These are phyloP conservation scores for Ameiurus melas DNA, from an alignment of 2,113 vertebrate genomes.

Conservation along the genomic window DNA sequence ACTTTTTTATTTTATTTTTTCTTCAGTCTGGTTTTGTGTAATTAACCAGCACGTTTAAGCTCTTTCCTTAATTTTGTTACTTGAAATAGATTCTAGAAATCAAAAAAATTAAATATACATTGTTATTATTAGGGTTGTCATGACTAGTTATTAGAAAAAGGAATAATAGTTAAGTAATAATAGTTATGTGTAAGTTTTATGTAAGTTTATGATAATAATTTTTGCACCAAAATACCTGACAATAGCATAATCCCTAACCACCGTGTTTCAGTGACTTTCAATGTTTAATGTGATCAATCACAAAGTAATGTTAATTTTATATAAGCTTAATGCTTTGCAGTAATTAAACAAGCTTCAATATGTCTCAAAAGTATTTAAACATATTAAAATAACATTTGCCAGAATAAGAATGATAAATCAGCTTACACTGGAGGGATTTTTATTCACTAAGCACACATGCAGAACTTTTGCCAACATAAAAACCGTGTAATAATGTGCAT, in stretches of 20 bases:
- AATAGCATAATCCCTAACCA: not conserved
- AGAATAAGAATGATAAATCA: not conserved
- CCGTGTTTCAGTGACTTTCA: not conserved
- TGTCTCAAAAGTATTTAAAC: not conserved
- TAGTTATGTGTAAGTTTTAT: no score
- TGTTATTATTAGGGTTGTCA: not conserved
- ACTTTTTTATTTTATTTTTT: not conserved
- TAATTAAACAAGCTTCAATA: not conserved
- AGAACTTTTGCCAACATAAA: constrained; percentile 7
- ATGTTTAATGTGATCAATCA: not conserved
- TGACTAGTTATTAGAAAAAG: not conserved
- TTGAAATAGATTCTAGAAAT: not conserved
- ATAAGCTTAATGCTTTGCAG: not conserved
- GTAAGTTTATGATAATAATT: not conserved
- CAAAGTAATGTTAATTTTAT: not conserved
- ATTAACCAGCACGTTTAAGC: not conserved
- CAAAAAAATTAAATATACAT: not conserved
- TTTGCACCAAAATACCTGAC: not conserved
- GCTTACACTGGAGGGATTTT: not conserved
- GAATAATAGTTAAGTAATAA: not conserved
- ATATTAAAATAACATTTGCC: not conserved
- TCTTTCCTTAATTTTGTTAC: not conserved
- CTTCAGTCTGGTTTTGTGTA: not conserved
- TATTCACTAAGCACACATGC: not conserved
- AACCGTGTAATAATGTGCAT: constrained; percentile 21